Conservation (phyloP, 2,888 invertebrate genomes). For the Pherbina coryleti region DNA sequence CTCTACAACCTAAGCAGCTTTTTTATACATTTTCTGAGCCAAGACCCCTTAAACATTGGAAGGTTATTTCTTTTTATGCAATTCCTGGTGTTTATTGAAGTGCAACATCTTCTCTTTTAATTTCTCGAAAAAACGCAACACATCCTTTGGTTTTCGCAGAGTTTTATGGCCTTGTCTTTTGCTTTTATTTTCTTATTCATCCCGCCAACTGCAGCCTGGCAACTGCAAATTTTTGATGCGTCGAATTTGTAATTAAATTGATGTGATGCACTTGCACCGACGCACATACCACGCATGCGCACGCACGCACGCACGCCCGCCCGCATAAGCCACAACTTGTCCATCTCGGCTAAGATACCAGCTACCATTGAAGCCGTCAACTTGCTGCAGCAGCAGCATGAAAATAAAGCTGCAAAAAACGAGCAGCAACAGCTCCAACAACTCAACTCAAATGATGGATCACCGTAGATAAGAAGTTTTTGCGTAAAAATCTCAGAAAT, state of each 20-base stretch:
- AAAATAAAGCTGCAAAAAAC: neutral
- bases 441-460: constrained; percentile 57
- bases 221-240: constrained; percentile 39
- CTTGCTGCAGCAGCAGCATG: constrained; percentile 6
- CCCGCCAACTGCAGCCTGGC: neutral
- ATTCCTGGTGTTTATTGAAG: too few species aligned
- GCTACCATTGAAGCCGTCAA: neutral
- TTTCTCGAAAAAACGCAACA: too few species aligned
- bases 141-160: too few species aligned
- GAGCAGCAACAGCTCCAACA: neutral
- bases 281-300: neutral
- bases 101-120: too few species aligned
- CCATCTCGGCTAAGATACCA: too few species aligned
- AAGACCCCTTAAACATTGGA: too few species aligned
- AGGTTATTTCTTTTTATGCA: too few species aligned
- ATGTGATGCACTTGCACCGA: constrained; percentile 37
- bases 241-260: constrained; percentile 47
- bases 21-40: too few species aligned
- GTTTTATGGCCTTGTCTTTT: neutral
- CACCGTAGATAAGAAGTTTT: constrained; percentile 62
- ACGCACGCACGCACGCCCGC: neutral
- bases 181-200: neutral
- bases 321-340: neutral
- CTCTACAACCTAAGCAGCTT: too few species aligned
- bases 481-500: constrained; percentile 55